Evolutionary conservation across 2,888 invertebrate species (phyloP), one percentile per base, ranked within the genome.

Genomic region (Drosophila infuscata): DNA sequence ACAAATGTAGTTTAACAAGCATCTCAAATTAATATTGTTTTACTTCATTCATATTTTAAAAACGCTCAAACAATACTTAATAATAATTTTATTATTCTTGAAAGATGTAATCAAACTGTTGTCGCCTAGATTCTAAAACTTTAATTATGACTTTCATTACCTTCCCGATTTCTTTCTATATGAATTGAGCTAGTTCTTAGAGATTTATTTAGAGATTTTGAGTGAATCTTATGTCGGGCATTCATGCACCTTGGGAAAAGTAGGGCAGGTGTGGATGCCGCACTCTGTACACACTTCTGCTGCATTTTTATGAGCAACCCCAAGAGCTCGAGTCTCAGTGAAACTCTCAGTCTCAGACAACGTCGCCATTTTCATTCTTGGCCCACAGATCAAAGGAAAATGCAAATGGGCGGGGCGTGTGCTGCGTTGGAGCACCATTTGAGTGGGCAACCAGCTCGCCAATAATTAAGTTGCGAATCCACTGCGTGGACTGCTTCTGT

Each of bases 311-410:
- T 82, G 74, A 81, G 77, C 72, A 76, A 52, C 58, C 62, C 76
- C 65, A 58, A 66, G 64, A 30, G 74, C 30, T 38, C 3, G 41
- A 49, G 46, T 57, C 68, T 33, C 8, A 38, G 70, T n/a, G 5
- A 25, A 58, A 30, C 51, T 57, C 54, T 66, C 51, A 52, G 43
- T 33, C 48, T 57, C 62, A 75, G 81, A 49, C 54, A 35, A 30
- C 46, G 52, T 43, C 74, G 78, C 74, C 74, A 73, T 68, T 65
- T 69, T 78, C 49, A 36, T 73, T 61, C 57, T 61, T 70, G 64
- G 32, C 46, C 52, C 30, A 74, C 67, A 82, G 91, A 91, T 91
- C 91, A 91, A 91, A 91, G 89, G 56, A 60, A 79, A 81, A 91
- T 92, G 91, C 82, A 92, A 91, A 91, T 91, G 65, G 60, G 36